Base-by-base conservation (phyloP, 2,113 vertebrate genomes). In the Glareola pratincola region DNA sequence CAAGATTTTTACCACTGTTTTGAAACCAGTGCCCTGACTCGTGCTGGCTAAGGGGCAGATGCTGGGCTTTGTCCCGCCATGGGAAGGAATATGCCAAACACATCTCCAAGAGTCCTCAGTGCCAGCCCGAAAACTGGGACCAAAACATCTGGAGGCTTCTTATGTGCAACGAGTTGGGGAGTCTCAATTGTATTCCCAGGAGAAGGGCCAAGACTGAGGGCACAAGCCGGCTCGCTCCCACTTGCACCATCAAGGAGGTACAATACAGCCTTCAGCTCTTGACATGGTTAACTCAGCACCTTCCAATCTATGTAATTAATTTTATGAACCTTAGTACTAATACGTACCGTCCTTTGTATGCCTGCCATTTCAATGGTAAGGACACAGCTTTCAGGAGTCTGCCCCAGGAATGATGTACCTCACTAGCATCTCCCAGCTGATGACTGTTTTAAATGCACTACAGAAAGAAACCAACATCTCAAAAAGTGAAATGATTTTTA, bases 81-180 rank as follows among this genome's bases (percentile, higher is more conserved):
- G 34, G 34, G 16, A 72, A 67, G 15, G 12, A 26, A 66, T 2
- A 3, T 13, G 15, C 30, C 32, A 83, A 62, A 69, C 26, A 43
- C 20, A 51, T 8, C 32, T 48, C 37, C n/a, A 69, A 29, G 4
- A 5, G 22, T 53, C n/a, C 50, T 66, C 72, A 45, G 37, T 57
- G 37, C 45, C 83, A 85, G 30, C 19, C 21, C 2, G 1, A 30
- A 63, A 83, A 90, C 29, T 50, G 72, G 3, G 3, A 54, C 37
- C 30, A 85, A 53, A 85, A 68, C 54, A 45, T 26, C 39, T 36
- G 51, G n/a, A 68, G 5, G 5, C 18, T 73, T 14, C 23, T 76
- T 15, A 30, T 0, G 1, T 34, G 20, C 41, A 84, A 4, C 0
- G 6, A 66, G 12, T 0, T 37, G 14, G 12, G 22, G 59, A 76